These are phyloP conservation scores for Trimorus sp. DNA, from an alignment of 2,888 invertebrate species.

Conservation along the genomic window DNA sequence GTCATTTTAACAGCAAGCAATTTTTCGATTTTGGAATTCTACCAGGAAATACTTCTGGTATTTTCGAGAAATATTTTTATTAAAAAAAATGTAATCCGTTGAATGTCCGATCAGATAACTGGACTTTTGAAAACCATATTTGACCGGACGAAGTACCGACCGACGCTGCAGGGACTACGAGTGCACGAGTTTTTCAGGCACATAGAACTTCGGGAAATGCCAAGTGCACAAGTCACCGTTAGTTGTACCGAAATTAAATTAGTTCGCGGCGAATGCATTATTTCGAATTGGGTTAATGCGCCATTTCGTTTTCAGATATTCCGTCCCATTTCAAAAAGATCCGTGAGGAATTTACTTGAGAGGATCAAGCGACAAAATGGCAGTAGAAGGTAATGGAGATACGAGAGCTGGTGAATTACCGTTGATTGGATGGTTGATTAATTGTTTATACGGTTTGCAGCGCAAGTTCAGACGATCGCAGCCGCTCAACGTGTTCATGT, in stretches of 20 bases:
- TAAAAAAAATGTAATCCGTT: too few species aligned
- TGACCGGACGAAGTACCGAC: slow-evolving; percentile 84
- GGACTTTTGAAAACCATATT: slow-evolving; percentile 88
- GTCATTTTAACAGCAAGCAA: too few species aligned
- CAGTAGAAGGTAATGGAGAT: slow-evolving; percentile 73
- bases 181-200: slow-evolving; percentile 93
- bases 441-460: slow-evolving; percentile 6
- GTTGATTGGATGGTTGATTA: neutral
- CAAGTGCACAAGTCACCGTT: slow-evolving; percentile 90
- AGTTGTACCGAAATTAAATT: neutral
- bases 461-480: slow-evolving; percentile 8
- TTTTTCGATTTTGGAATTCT: too few species aligned
- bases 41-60: too few species aligned
- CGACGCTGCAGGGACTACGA: slow-evolving; percentile 90
- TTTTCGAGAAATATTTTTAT: too few species aligned
- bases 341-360: slow-evolving; percentile 77
- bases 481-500: slow-evolving; percentile 21
- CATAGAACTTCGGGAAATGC: slow-evolving; percentile 93
- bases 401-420: neutral
- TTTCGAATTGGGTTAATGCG: neutral
- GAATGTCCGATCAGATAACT: slow-evolving; percentile 86
- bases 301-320: slow-evolving; percentile 74
- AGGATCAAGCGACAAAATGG: slow-evolving; percentile 76
- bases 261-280: neutral
- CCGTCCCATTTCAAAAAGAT: slow-evolving; percentile 78